Conservation (phyloP, 2,113 vertebrate genomes). For the Castor canadensis region DNA sequence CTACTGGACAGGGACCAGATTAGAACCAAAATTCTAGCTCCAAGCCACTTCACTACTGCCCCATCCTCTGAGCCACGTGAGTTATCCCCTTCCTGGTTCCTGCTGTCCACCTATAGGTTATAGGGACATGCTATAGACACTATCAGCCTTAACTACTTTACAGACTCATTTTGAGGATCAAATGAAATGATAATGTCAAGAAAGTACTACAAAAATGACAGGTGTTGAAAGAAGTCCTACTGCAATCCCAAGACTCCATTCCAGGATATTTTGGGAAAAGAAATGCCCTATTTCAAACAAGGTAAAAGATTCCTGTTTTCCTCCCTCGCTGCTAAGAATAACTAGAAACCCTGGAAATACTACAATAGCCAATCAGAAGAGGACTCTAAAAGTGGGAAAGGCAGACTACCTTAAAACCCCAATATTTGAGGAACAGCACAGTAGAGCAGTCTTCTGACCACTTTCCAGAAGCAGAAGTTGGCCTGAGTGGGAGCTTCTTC, state of each 20-base stretch:
- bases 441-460: not conserved
- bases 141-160: not conserved
- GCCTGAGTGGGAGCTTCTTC: not conserved
- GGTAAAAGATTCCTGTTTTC: not conserved
- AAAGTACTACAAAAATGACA: not conserved
- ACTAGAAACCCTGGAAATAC: not conserved
- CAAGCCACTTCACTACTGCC: not conserved
- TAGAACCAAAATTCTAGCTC: not conserved
- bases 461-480: not conserved
- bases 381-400: not conserved
- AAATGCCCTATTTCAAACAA: not conserved
- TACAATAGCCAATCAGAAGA: not conserved
- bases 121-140: not conserved
- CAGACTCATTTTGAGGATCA: not conserved
- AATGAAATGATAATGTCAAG: not conserved
- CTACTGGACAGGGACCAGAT: not conserved
- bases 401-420: not conserved
- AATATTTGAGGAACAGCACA: not conserved
- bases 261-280: not conserved
- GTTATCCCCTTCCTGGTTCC: not conserved
- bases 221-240: not conserved
- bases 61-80: not conserved
- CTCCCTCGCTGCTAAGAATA: not conserved
- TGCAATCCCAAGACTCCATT: not conserved
- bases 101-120: not conserved